These are phyloP conservation scores for Drosophila carrolli DNA, from an alignment of 1,140 invertebrate species.

Conservation along the genomic window DNA sequence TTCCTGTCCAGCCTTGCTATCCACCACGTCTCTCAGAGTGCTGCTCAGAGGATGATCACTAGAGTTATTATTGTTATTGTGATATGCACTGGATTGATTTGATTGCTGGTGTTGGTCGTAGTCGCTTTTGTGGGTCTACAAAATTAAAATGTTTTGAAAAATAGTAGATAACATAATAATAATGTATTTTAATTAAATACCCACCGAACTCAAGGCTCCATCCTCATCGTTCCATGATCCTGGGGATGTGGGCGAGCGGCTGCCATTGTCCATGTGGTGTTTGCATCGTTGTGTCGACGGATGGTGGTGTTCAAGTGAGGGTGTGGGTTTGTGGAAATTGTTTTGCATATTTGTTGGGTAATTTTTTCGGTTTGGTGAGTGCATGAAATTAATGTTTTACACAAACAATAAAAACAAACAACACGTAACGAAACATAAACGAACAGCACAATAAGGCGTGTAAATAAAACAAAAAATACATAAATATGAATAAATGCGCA, in stretches of 20 bases:
- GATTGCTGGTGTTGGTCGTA: constrained; percentile 69
- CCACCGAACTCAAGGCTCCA: constrained; percentile 77
- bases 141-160: background rate
- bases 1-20: constrained; percentile 59
- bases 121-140: constrained; percentile 78
- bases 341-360: constrained; percentile 62
- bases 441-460: constrained; percentile 46
- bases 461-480: constrained; percentile 59
- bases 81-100: constrained; percentile 56
- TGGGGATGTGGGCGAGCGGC: constrained; percentile 83
- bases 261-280: constrained; percentile 44
- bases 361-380: constrained; percentile 57
- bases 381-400: constrained; percentile 77
- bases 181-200: constrained; percentile 21
- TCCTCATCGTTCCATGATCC: constrained; percentile 85
- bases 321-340: constrained; percentile 48
- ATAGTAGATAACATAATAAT: background rate
- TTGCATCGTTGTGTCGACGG: constrained; percentile 38
- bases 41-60: constrained; percentile 62
- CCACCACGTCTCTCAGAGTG: constrained; percentile 65
- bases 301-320: constrained; percentile 24
- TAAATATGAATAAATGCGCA: constrained; percentile 25
- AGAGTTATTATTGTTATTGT: constrained; percentile 51
- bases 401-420: constrained; percentile 79
- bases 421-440: constrained; percentile 73